Evolutionary conservation across 2,888 invertebrate species (phyloP), one percentile per base, ranked within the genome.

Genomic region (Clanis bilineata): DNA sequence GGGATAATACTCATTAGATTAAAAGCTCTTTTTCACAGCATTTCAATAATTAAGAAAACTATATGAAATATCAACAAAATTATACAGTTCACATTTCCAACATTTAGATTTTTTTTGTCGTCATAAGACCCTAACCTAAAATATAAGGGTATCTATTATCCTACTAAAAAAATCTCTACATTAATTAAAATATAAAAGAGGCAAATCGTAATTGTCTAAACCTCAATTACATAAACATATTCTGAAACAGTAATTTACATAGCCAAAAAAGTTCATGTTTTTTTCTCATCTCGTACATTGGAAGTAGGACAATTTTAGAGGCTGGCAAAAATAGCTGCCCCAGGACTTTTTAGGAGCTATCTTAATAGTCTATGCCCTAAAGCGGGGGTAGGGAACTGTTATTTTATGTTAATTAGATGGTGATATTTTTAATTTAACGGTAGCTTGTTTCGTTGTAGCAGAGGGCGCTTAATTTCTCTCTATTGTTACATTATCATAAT

Each of bases 311-410:
- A 23, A 25, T 6, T 25, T 45, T n/a, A 23, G 2, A 45, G 23
- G 45, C 23, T n/a, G 15, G 32, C 9, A 51, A 51, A 51, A 32
- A 51, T 9, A 10, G 51, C 32, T 51, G 12, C 10, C 1, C 4
- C 18, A 4, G 3, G 51, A 51, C 32, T 51, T 32, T 64, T 70
- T 56, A 61, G 65, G 22, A 32, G 22, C 67, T 69, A 63, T 68
- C 66, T 64, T 58, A 51, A 51, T 32, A 15, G 51, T 28, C 18
- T 51, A 18, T 51, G 51, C 51, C 51, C 51, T 51, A 51, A 28
- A 51, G 51, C 51, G 18, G 18, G 51, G 7, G 28, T 9, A 51
- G n/a, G 28, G 12, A 43, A 43, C 43, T 57, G 57, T 44, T 57
- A 32, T 51, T 51, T 51, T 51, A 51, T 51, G 51, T 51, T 51